phyloP scores from a whole-genome alignment of 2,888 invertebrate genomes.

The Caenorhabditis sulstoni region DNA sequence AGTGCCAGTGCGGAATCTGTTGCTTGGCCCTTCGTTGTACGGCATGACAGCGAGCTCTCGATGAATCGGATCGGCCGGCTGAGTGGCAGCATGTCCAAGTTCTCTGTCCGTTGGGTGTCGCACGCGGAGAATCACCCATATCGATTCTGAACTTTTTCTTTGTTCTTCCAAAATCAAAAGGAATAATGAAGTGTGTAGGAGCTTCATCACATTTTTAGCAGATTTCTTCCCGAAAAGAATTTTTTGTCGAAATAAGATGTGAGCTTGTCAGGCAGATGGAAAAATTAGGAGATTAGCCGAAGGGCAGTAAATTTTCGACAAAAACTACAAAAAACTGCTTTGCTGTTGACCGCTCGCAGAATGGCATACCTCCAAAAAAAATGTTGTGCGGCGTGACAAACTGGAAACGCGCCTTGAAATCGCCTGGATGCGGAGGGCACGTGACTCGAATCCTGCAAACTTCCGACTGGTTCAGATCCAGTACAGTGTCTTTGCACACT shows the following conservation, averaged over 20 bases:
- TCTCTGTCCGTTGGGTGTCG: constrained; percentile 31
- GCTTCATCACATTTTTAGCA: no score
- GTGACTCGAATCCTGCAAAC: constrained; percentile 29
- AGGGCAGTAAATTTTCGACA: no score
- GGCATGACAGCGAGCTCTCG: constrained; percentile 8
- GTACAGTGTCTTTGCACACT: constrained; percentile 32
- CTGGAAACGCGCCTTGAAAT: constrained; percentile 55
- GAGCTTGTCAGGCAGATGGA: no score
- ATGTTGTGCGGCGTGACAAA: constrained; percentile 60
- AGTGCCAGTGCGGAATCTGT: constrained; percentile 3
- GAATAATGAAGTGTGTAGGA: no score
- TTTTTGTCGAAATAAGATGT: no score
- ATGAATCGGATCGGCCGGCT: constrained; percentile 40
- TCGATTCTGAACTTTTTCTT: constrained; percentile 50
- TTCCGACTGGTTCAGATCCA: constrained; percentile 39
- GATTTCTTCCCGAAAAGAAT: no score
- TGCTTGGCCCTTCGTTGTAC: constrained; percentile 19
- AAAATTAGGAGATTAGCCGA: no score
- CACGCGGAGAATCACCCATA: constrained; percentile 53
- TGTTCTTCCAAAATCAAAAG: no score
- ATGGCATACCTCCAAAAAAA: constrained; percentile 61
- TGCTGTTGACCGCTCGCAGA: no score
- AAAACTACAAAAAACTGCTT: no score
- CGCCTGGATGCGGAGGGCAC: constrained; percentile 35
- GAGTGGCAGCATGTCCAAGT: constrained; percentile 16